A percentile compares a stretch with the other conserved stretches of the same genome.
phyloP scores from a whole-genome alignment of 1,140 invertebrate genomes.

The Heliothis virescens region DNA sequence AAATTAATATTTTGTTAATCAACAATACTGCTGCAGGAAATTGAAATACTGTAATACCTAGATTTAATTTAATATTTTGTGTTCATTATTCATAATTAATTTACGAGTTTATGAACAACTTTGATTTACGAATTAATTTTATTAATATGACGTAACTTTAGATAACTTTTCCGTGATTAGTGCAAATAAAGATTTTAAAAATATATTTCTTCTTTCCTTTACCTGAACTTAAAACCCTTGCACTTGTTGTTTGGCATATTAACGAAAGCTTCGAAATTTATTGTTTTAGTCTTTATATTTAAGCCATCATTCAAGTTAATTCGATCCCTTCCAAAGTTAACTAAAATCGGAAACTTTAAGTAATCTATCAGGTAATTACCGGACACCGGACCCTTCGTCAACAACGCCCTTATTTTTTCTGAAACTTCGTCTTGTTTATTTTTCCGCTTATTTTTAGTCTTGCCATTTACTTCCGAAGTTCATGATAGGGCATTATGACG shows the following conservation, averaged over 20 bases:
- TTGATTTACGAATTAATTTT: constrained; percentile 30
- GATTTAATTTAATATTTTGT: neutral
- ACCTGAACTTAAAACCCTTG: neutral
- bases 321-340: neutral
- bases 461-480: constrained; percentile 33
- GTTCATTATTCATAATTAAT: neutral
- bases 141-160: constrained; percentile 23
- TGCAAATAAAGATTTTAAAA: constrained; percentile 23
- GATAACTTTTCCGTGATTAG: constrained; percentile 28
- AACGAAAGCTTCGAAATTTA: no score
- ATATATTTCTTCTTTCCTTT: neutral
- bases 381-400: constrained; percentile 1
- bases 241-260: neutral
- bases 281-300: neutral
- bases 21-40: no score
- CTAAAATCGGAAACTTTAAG: constrained; percentile 1
- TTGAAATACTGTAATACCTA: no score
- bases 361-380: constrained; percentile 34
- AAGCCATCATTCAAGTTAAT: neutral
- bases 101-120: constrained; percentile 1
- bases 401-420: constrained; percentile 23
- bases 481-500: constrained; percentile 32
- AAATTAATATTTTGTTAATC: no score
- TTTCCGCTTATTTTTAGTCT: constrained; percentile 15
- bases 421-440: constrained; percentile 18